A percentile compares a stretch with the other conserved stretches of the same genome.
These are phyloP conservation scores for Operophtera brumata DNA, from an alignment of 2,888 invertebrate species.

Conservation along the genomic window DNA sequence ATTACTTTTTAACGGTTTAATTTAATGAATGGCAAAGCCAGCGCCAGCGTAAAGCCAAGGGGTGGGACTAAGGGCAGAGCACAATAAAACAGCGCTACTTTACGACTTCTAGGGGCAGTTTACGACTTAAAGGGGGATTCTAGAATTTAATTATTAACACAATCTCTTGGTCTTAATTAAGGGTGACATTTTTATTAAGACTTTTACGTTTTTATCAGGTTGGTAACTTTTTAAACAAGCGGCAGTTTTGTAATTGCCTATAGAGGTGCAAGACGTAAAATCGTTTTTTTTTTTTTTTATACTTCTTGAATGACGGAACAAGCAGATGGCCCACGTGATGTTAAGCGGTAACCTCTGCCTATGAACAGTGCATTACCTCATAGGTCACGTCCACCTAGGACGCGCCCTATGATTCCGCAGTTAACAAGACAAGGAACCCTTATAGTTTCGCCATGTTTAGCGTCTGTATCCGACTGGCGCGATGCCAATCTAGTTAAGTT, in stretches of 20 bases:
- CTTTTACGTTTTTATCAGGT: conserved; percentile 7
- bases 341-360: too few relatives aligned
- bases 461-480: too few relatives aligned
- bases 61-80: conserved; percentile 28
- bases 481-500: too few relatives aligned
- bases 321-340: too few relatives aligned
- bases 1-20: conserved; percentile 21
- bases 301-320: too few relatives aligned
- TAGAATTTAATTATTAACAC: conserved; percentile 46
- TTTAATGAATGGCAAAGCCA: conserved; percentile 17
- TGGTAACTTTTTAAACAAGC: neutral
- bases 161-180: conserved; percentile 23
- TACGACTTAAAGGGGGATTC: conserved; percentile 42
- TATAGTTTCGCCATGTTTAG: too few relatives aligned
- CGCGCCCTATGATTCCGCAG: too few relatives aligned
- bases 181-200: conserved; percentile 22
- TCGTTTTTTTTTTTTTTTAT: too few relatives aligned
- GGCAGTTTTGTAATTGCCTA: neutral
- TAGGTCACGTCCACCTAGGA: too few relatives aligned
- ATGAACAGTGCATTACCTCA: too few relatives aligned
- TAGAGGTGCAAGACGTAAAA: too few relatives aligned
- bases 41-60: conserved; percentile 15
- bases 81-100: conserved; percentile 51
- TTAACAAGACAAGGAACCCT: too few relatives aligned
- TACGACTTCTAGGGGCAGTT: conserved; percentile 57